Percentiles rank a stretch among this genome's conserved stretches.
Conservation (phyloP, 64 coral and sea anemone genomes). For the Montipora capricornis region DNA sequence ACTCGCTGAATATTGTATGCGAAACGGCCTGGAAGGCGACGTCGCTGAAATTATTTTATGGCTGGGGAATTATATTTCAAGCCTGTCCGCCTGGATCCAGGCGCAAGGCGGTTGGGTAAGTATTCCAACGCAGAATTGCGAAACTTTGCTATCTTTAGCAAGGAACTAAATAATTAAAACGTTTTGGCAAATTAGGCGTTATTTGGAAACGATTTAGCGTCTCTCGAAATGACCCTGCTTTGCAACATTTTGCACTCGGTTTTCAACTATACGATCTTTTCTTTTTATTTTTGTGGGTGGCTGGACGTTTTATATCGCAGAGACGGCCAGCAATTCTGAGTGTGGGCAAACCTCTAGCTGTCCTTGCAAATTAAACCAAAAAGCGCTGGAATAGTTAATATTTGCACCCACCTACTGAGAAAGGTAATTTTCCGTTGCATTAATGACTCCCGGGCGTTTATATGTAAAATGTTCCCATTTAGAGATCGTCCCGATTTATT, state of each 20-base stretch:
- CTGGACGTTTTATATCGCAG: no score
- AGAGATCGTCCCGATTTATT: background rate
- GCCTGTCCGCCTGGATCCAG: slow-evolving; percentile 59
- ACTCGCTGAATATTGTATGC: slow-evolving; percentile 69
- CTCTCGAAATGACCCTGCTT: background rate
- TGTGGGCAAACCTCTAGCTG: no score
- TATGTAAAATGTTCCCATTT: background rate
- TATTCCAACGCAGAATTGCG: background rate
- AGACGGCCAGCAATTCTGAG: no score
- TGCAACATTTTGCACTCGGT: background rate
- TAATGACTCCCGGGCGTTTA: no score
- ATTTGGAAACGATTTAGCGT: background rate
- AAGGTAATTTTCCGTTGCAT: background rate
- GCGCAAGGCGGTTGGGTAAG: slow-evolving; percentile 75
- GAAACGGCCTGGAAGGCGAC: slow-evolving; percentile 44
- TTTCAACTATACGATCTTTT: background rate
- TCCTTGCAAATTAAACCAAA: background rate
- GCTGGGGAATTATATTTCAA: slow-evolving; percentile 71
- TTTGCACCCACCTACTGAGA: background rate
- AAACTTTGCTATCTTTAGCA: slow-evolving; percentile 17
- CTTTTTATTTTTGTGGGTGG: no score
- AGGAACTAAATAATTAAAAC: slow-evolving; percentile 10
- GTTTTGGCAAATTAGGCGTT: background rate
- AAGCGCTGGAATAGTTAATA: background rate
- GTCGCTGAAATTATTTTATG: slow-evolving; percentile 40